Evolutionary conservation across 1,140 invertebrate genomes (phyloP).

Genomic region (Araneus ventricosus): DNA sequence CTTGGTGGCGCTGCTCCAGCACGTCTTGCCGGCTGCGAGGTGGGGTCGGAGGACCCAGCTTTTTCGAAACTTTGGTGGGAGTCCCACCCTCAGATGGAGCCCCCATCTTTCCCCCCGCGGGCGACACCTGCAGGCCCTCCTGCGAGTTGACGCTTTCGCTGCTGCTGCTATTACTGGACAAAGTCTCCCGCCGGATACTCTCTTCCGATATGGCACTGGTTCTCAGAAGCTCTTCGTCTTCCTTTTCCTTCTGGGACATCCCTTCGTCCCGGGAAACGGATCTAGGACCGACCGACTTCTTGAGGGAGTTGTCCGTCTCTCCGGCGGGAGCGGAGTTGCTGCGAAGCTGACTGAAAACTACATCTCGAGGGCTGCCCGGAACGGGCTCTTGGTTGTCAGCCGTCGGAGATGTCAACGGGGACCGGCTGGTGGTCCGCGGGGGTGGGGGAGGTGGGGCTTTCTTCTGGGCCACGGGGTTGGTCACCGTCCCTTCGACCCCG

Average conservation of each 20-base stretch:
- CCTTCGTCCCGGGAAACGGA: conserved; percentile 66
- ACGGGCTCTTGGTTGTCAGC: conserved; percentile 76
- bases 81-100: conserved; percentile 11
- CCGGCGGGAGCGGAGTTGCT: conserved; percentile 75
- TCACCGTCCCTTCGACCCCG: conserved; percentile 60
- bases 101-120: conserved; percentile 6
- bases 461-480: conserved; percentile 81
- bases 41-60: conserved; percentile 67
- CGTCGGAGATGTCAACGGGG: conserved; percentile 89
- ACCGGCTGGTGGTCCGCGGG: conserved; percentile 90
- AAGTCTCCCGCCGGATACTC: conserved; percentile 70
- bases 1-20: conserved; percentile 91
- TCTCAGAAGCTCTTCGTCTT: conserved; percentile 67
- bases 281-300: conserved; percentile 55
- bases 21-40: conserved; percentile 84
- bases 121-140: conserved; percentile 82
- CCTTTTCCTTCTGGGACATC: conserved; percentile 63
- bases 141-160: conserved; percentile 90
- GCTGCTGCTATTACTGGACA: conserved; percentile 84
- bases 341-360: conserved; percentile 53
- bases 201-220: conserved; percentile 74
- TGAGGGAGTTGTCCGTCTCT: conserved; percentile 72
- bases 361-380: conserved; percentile 78
- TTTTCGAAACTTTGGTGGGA: conserved; percentile 65
- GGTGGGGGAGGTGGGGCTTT: conserved; percentile 91